Percentiles rank a stretch among this genome's conserved stretches.
These are phyloP conservation scores for Tigriopus californicus DNA, from an alignment of 2,888 invertebrate species.

Conservation along the genomic window DNA sequence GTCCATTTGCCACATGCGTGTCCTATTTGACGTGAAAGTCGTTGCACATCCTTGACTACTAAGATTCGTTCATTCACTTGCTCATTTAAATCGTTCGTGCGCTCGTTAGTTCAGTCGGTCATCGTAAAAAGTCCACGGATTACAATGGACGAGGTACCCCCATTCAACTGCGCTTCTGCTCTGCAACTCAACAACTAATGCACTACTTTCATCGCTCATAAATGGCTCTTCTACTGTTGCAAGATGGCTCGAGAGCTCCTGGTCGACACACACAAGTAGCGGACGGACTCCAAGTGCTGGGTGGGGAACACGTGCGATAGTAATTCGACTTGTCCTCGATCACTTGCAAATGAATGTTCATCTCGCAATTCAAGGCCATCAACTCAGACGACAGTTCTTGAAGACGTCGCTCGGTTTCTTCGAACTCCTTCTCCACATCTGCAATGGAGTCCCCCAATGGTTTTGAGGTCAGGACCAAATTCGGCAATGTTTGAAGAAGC, in stretches of 20 bases:
- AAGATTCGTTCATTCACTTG: too few relatives aligned
- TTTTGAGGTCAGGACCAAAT: neutral
- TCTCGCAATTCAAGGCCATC: slow-evolving; percentile 25
- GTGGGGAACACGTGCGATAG: slow-evolving; percentile 19
- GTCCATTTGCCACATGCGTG: too few relatives aligned
- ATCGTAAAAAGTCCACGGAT: too few relatives aligned
- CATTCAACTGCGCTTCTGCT: too few relatives aligned
- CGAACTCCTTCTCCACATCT: slow-evolving; percentile 28
- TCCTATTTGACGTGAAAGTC: too few relatives aligned
- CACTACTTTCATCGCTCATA: too few relatives aligned
- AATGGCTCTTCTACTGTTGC: neutral
- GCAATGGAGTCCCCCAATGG: too few relatives aligned
- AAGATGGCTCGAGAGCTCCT: slow-evolving; percentile 1
- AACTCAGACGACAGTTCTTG: slow-evolving; percentile 25
- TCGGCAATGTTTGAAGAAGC: neutral
- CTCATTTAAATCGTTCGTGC: too few relatives aligned
- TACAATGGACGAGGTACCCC: too few relatives aligned
- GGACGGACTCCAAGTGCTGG: slow-evolving; percentile 6
- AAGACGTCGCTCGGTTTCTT: slow-evolving; percentile 25
- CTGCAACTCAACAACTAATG: too few relatives aligned
- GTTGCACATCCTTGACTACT: too few relatives aligned
- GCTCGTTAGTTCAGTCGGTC: too few relatives aligned
- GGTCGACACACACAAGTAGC: neutral
- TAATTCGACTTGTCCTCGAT: slow-evolving; percentile 21
- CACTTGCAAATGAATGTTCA: slow-evolving; percentile 24